Evolutionary conservation across 2,113 vertebrate genomes (phyloP), one percentile per base, ranked within the genome.

Genomic region (Leucoraja erinaceus): DNA sequence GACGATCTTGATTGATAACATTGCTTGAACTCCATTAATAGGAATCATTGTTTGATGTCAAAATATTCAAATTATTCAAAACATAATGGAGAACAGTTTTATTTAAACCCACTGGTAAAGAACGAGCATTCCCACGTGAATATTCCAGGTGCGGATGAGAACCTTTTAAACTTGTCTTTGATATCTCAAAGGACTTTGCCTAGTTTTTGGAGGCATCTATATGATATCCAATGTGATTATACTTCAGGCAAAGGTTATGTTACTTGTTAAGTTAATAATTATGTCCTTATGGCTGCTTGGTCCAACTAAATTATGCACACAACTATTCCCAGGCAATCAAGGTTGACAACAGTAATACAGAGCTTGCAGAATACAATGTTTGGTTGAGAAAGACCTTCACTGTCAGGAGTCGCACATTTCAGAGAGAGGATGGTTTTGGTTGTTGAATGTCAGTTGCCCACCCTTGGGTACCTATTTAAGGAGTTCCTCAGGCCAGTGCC

Each of bases 61-160:
- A 70, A 91, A 91, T 47, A 91, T 72, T 72, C 66, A 91, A 91
- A 91, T 70, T 91, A 91, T 47, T 72, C n/a, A 88, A 72, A 33
- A 72, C 18, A 70, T 72, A 91, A 91, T 91, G 66, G 66, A 28
- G 68, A 90, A 70, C 8, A 16, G 38, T 33, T 38, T 70, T 12
- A 70, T 70, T 47, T 47, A 90, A 91, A 22, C 20, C 31, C 20
- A 47, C 33, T 91, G 20, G 66, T 68, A 47, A 91, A 14, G 66
- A 91, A 91, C 18, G 8, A 38, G 25, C 63, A 91, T 91, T 88
- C 88, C 88, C 66, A 91, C 66, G 31, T 38, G 63, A 91, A 70
- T 72, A 38, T 88, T 88, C 16, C 11, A 63, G 28, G 14, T 63
- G 59, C 18, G 59, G 59, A 88, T 88, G 28, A 63, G 59, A 88